A percentile compares a stretch with the other conserved stretches of the same genome.
Evolutionary conservation across 2,888 invertebrate species (phyloP).

Genomic region (Orthonevra nobilis): DNA sequence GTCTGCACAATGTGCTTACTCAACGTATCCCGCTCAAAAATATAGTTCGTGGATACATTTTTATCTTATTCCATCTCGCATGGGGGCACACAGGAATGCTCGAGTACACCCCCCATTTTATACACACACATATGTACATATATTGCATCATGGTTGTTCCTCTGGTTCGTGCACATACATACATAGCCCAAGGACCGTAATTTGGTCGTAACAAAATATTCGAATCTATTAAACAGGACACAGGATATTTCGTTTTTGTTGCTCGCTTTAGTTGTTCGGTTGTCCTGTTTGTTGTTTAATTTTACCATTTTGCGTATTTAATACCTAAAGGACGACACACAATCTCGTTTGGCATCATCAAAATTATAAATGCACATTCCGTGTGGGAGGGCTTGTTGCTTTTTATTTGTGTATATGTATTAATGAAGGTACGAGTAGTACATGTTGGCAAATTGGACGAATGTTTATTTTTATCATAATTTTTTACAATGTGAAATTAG

Average conservation of each 20-base stretch:
- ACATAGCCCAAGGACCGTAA: conserved; percentile 35
- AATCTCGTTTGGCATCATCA: conserved; percentile 34
- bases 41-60: conserved; percentile 21
- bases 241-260: conserved; percentile 7
- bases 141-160: background rate
- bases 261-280: background rate
- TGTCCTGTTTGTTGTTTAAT: conserved; percentile 8
- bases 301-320: conserved; percentile 15
- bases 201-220: conserved; percentile 64
- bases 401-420: too few species aligned
- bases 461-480: background rate
- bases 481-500: too few species aligned
- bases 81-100: background rate
- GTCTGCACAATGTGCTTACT: conserved; percentile 42
- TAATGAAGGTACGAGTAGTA: too few species aligned
- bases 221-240: conserved; percentile 42
- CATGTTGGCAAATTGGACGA: background rate
- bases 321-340: conserved; percentile 17
- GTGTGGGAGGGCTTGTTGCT: background rate
- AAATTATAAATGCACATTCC: conserved; percentile 28
- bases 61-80: conserved; percentile 12
- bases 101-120: background rate
- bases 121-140: background rate
- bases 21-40: conserved; percentile 30
- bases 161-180: conserved; percentile 2